Base-by-base conservation (phyloP, 2,888 invertebrate genomes). In the Neocrepidodera transversa region DNA sequence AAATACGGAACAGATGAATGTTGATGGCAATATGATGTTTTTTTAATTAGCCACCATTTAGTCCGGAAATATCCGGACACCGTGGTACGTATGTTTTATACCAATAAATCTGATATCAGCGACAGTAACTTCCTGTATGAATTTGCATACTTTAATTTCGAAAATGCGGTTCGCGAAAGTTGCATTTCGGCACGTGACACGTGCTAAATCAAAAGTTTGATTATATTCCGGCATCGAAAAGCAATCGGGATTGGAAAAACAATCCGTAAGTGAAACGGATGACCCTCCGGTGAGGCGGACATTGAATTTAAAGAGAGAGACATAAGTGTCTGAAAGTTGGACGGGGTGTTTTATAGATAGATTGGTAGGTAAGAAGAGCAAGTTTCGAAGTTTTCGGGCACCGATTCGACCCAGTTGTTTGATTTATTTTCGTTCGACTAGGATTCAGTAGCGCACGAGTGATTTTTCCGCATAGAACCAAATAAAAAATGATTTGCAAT, bases 331-430 rank as follows among this genome's bases (percentile, higher is more conserved):
- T 62, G 57, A 64, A n/a, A 65, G 68, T 70, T 67, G 58, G 66
- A 68, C 6, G 59, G 48, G 57, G 62, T 57, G 60, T 69, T 70
- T 72, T 71, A 69, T 69, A 70, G 70, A 69, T 69, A 64, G 66
- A 64, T 67, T 60, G 62, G 56, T 62, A 63, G 52, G 56, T 60
- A 52, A 58, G 58, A 59, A 58, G 59, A 63, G 66, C 60, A 64
- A 63, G 67, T 63, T 63, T 59, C 50, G 69, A 75, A 75, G 66
- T 75, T 76, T 68, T 66, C 65, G 67, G 71, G 69, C 74, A 72
- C 74, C 73, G 66, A 60, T 67, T 68, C 74, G 75, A 74, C 76
- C 75, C 68, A 72, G 70, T 74, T 74, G 72, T 72, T 74, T 74
- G 75, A 58, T 58, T 58, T 52, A 58, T 48, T 40, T 32, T n/a